These are phyloP conservation scores for Chloroceryle aenea DNA, from an alignment of 2,113 vertebrate species.

Conservation along the genomic window DNA sequence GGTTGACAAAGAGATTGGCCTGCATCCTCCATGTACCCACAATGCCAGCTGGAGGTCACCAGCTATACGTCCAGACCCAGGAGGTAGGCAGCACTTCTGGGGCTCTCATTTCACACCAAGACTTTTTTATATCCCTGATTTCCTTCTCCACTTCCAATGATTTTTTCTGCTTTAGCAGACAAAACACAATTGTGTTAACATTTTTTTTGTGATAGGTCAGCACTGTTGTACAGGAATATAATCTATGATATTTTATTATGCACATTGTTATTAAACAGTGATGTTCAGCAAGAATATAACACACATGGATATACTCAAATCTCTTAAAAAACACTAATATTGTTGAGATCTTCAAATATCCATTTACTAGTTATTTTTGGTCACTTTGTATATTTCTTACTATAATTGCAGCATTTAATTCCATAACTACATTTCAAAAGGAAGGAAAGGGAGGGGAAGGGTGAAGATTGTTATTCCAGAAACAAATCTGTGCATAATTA, in stretches of 20 bases:
- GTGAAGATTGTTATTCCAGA: neutral
- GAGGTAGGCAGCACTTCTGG: neutral
- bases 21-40: neutral
- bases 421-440: neutral
- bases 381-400: neutral
- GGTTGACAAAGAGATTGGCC: rapidly evolving
- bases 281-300: neutral
- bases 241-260: neutral
- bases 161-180: neutral
- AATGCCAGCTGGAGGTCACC: rapidly evolving
- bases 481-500: neutral
- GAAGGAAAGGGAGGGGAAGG: neutral
- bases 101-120: neutral
- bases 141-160: neutral
- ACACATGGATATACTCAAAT: neutral
- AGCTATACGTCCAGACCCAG: neutral
- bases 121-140: neutral
- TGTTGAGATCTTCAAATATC: neutral
- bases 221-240: neutral
- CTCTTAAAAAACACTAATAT: neutral
- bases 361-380: neutral
- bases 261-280: neutral
- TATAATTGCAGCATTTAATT: neutral
- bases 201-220: neutral
- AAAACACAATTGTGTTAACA: neutral